Evolutionary conservation across 2,113 vertebrate species (phyloP).

Genomic region (Saccopteryx leptura): DNA sequence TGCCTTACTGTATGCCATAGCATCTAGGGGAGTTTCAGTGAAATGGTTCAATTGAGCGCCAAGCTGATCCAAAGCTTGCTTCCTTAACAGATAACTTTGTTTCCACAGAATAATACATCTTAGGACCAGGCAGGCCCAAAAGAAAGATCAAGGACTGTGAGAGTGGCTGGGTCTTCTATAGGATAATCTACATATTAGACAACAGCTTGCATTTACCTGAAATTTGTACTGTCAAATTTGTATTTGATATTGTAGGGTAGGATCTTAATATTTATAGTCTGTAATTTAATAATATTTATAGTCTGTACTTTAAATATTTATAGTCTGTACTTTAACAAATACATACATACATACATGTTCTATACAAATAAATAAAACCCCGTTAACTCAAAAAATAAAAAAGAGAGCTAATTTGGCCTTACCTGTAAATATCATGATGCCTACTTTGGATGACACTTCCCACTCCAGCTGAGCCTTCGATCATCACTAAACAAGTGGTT

Average conservation of each 20-base stretch:
- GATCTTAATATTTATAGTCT: background rate
- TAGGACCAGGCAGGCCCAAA: background rate
- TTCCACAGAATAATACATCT: background rate
- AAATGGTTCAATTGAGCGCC: background rate
- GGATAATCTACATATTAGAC: background rate
- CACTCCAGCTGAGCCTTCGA: background rate
- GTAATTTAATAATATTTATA: background rate
- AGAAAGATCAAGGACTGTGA: background rate
- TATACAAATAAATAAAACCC: background rate
- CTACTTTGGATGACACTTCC: background rate
- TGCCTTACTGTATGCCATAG: background rate
- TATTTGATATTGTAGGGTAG: background rate
- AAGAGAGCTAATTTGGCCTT: background rate
- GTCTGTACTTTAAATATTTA: background rate
- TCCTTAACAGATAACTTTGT: background rate
- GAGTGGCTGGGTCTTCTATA: background rate
- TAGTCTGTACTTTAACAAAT: background rate
- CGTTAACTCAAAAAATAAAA: no score
- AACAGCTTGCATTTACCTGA: background rate
- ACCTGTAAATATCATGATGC: background rate
- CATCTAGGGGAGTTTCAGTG: background rate
- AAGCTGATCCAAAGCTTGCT: background rate
- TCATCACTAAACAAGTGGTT: background rate
- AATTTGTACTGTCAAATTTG: background rate
- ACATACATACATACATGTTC: background rate